These are phyloP conservation scores for Misgurnus mizolepis DNA, from an alignment of 2,113 vertebrate species.

Conservation along the genomic window DNA sequence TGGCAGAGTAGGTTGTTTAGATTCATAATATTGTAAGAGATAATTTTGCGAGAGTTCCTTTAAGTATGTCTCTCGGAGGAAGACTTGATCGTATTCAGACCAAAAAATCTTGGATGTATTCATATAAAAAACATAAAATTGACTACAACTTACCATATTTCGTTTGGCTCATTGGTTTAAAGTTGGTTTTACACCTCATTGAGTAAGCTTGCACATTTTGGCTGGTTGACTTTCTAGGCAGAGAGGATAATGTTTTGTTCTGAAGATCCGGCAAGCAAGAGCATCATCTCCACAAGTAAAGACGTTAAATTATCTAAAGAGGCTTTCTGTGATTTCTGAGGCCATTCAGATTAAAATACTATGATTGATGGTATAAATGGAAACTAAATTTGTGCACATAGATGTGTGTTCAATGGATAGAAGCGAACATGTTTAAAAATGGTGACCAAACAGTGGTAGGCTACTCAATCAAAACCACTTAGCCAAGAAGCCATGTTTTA, in stretches of 20 bases:
- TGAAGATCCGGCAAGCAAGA: constrained; percentile 26
- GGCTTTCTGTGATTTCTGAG: constrained; percentile 67
- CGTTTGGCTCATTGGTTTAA: constrained; percentile 25
- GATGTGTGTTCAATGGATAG: constrained; percentile 57
- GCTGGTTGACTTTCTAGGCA: constrained; percentile 40
- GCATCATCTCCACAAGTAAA: constrained; percentile 59
- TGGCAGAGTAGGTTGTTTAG: constrained; percentile 12
- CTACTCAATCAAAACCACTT: neutral
- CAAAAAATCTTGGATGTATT: constrained; percentile 8
- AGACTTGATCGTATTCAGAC: neutral
- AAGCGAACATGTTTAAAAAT: neutral
- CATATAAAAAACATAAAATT: constrained; percentile 11
- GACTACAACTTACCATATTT: neutral
- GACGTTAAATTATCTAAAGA: constrained; percentile 71
- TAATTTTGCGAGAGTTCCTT: neutral
- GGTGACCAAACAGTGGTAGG: neutral
- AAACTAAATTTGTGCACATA: constrained; percentile 56
- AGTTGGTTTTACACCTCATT: constrained; percentile 28
- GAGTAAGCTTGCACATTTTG: constrained; percentile 34
- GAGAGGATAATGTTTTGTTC: constrained; percentile 71
- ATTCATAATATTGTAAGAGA: neutral
- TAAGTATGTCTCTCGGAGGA: constrained; percentile 7
- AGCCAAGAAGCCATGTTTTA: neutral
- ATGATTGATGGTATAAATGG: constrained; percentile 32
- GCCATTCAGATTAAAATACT: constrained; percentile 52